Evolutionary conservation across 2,113 vertebrate genomes (phyloP).

Genomic region (Galemys pyrenaicus): DNA sequence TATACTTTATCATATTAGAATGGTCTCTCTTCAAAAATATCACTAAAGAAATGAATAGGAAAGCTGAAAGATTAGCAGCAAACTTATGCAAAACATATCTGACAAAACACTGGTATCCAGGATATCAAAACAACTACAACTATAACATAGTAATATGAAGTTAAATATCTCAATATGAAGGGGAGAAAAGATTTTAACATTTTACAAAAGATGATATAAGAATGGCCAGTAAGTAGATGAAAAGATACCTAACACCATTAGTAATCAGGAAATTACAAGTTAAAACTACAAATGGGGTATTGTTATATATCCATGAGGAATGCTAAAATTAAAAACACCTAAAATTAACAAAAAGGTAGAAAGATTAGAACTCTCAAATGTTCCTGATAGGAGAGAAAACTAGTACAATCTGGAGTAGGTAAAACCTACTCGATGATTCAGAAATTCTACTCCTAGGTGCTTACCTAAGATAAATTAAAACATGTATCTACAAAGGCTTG

Average conservation of each 20-base stretch:
- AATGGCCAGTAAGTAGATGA: neutral
- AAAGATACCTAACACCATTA: neutral
- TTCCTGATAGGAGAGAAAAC: neutral
- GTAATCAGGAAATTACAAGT: neutral
- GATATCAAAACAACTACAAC: neutral
- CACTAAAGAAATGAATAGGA: neutral
- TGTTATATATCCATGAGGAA: neutral
- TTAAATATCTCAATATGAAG: neutral
- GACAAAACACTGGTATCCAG: neutral
- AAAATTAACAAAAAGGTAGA: neutral
- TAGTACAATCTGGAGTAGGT: neutral
- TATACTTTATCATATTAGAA: neutral
- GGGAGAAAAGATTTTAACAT: neutral
- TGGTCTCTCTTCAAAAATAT: neutral
- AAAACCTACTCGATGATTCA: neutral
- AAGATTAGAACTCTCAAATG: neutral
- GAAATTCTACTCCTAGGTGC: neutral
- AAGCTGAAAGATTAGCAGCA: neutral
- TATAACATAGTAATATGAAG: neutral
- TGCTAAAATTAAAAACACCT: neutral
- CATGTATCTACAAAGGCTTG: neutral
- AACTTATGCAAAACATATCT: neutral
- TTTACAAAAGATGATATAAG: neutral
- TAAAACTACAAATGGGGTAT: neutral
- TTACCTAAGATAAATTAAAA: conserved; percentile 8